phyloP scores from a whole-genome alignment of 2,797 vertebrate genomes.

The Neomorphus geoffroyi region DNA sequence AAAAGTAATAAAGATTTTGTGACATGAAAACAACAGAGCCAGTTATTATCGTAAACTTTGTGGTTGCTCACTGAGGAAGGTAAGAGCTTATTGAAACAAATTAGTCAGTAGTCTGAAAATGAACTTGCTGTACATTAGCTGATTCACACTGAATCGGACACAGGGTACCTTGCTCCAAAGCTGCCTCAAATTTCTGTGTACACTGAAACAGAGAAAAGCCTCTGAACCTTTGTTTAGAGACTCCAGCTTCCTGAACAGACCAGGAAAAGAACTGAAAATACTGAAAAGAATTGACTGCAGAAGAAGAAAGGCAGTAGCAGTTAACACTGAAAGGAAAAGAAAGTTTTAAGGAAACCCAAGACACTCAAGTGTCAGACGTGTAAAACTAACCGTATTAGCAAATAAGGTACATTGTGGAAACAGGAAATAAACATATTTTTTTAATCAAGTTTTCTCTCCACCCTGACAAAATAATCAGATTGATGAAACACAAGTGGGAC shows the following conservation, averaged over 20 bases:
- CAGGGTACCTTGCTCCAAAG: background rate
- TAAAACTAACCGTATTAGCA: background rate
- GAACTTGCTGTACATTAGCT: background rate
- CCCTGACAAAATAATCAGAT: background rate
- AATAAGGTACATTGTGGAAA: background rate
- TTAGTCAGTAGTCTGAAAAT: background rate
- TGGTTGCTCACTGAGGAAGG: background rate
- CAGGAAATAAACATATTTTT: background rate
- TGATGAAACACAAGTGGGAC: background rate
- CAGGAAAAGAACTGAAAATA: background rate
- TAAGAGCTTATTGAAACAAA: background rate
- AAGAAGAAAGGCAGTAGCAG: background rate
- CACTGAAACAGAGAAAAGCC: background rate
- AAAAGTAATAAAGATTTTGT: background rate
- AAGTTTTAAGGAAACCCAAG: background rate
- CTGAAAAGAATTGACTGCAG: background rate
- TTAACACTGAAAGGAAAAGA: background rate
- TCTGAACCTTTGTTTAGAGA: background rate
- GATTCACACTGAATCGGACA: background rate
- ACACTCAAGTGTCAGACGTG: background rate
- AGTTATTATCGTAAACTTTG: background rate
- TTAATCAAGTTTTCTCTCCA: constrained; percentile 19
- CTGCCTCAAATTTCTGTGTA: background rate
- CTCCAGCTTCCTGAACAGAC: background rate
- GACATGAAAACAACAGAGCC: background rate